Base-by-base conservation (phyloP, 1,140 invertebrate genomes). In the Ctenoplectra terminalis region DNA sequence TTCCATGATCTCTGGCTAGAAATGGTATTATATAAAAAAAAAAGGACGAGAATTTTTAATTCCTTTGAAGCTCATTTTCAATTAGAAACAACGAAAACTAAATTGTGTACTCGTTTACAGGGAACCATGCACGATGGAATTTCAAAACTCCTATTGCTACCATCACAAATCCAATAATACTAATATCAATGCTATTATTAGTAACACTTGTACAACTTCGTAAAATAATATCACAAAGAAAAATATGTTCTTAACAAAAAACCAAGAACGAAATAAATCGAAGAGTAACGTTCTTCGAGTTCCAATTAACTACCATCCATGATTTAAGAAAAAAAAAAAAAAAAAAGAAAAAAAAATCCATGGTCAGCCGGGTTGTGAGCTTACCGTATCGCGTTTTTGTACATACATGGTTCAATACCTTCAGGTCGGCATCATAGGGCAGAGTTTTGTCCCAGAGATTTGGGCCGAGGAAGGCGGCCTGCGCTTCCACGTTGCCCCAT, bases 361-460 rank as follows among this genome's bases (percentile, higher is more conserved):
- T 31, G 13, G 78, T 81, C 77, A 79, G 82, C 74, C 78, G 73
- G 54, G 61, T 76, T 70, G 46, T 50, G 89, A 87, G 91, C 91
- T 93, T 93, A 93, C 91, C 93, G 93, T 93, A 80, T 91, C 89
- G 90, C 90, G 91, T 89, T 82, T 90, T 90, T 93, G 86, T 94
- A 94, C 93, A 94, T 94, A 94, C 93, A 94, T 94, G 93, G 84
- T 94, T 94, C 94, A 95, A 95, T 96, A 99, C 97, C 96, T 99
- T 99, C 95, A 99, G 97, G 95, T 98, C 97, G 92, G 97, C 96
- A 94, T 98, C 97, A 91, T 98, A 98, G 87, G 97, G 96, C 88
- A 97, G 93, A 83, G 97, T 97, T 94, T 98, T 98, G 94, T 99
- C 98, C 98, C 98, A 99, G 43, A 99, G 94, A 92, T 97, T 98